A percentile compares a stretch with the other conserved stretches of the same genome.
Conservation (phyloP, 2,888 invertebrate genomes). For the Ennomos fuscantarius region DNA sequence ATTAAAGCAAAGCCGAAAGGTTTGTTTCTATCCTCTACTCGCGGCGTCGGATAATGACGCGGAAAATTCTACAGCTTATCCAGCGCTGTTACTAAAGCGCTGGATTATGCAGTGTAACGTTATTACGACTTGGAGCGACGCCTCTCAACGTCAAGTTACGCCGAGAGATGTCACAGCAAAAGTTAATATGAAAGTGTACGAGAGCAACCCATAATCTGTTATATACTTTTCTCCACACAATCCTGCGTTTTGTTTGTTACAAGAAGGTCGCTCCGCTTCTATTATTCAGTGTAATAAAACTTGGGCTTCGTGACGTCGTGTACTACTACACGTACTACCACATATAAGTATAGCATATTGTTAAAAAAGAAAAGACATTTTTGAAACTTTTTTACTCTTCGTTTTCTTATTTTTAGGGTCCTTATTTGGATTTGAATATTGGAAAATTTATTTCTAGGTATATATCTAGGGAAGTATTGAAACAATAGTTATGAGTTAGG, state of each 20-base stretch:
- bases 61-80: conserved; percentile 65
- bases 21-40: conserved; percentile 49
- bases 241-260: conserved; percentile 15
- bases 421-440: not conserved
- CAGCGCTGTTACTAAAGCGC: conserved; percentile 53
- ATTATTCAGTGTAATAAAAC: conserved; percentile 23
- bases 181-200: conserved; percentile 31
- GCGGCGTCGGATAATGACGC: conserved; percentile 64
- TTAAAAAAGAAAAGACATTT: conserved; percentile 3
- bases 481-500: too few relatives aligned
- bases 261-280: conserved; percentile 19
- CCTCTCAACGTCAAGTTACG: conserved; percentile 33
- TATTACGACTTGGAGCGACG: conserved; percentile 39
- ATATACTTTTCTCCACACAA: conserved; percentile 24
- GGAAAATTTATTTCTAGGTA: too few relatives aligned
- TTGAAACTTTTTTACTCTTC: conserved; percentile 8
- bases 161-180: conserved; percentile 32
- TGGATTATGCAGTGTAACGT: conserved; percentile 66
- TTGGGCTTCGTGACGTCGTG: conserved; percentile 11
- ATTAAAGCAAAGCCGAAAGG: conserved; percentile 56
- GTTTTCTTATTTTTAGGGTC: not conserved
- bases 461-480: too few relatives aligned
- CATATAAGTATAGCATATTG: conserved; percentile 2
- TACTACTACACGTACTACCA: too few relatives aligned
- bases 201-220: conserved; percentile 20